Evolutionary conservation across 2,888 invertebrate genomes (phyloP), one percentile per base, ranked within the genome.

Genomic region (Hirtodrosophila trivittata): DNA sequence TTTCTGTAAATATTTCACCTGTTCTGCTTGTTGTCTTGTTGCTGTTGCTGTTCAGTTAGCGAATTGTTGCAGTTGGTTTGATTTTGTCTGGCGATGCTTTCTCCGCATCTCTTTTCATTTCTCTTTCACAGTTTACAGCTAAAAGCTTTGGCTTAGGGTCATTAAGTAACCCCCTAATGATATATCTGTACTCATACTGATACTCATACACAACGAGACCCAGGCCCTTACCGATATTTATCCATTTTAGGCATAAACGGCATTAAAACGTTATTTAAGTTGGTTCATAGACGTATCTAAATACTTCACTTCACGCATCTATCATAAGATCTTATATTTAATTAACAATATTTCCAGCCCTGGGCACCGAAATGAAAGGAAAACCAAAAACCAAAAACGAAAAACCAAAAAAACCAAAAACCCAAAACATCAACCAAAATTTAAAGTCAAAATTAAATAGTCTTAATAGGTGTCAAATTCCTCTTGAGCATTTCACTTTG

Each of bases 51-150:
- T 55, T 64, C 38, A 55, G 58, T 64, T 72, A 60, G 73, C 80
- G 57, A 82, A 80, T 72, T 72, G 66, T 72, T 75, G 72, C 73
- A 80, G 66, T 82, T 82, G 69, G 65, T 51, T 85, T 73, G 67
- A 71, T 77, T 67, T 51, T 47, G 74, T 45, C 66, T 56, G 51
- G 10, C 12, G 55, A 51, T 81, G 80, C 80, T 81, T 81, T 81
- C 80, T 86, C 80, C 86, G 60, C 80, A 75, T 78, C 75, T 80
- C 76, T 77, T 64, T 68, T 35, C 66, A 83, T 84, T 77, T 84
- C 84, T 78, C 80, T 86, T 81, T 83, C 84, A 75, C 80, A 86
- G 80, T 76, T 80, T 72, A 59, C 63, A 66, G 69, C 69, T 82
- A 78, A 70, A 67, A 63, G 41, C 66, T 55, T 64, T 63, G 59